phyloP scores from a whole-genome alignment of 1,140 invertebrate species.

The Drosophila bipectinata region DNA sequence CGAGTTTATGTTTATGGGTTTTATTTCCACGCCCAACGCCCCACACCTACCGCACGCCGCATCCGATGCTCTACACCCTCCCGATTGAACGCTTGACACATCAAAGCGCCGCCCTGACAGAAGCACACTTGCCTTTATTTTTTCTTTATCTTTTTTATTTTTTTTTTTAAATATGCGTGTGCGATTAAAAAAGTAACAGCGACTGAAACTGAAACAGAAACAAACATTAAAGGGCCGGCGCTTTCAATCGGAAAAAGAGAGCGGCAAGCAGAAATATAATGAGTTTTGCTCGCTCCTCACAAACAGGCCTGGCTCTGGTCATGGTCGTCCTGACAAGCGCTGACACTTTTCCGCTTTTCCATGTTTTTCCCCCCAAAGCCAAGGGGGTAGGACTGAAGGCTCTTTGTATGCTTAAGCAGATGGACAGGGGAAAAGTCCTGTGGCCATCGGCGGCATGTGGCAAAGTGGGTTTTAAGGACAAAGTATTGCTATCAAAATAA shows the following conservation, averaged over 20 bases:
- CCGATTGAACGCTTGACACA: slow-evolving; percentile 47
- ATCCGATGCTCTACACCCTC: not conserved
- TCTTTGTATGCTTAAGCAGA: slow-evolving; percentile 37
- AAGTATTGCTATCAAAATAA: not conserved
- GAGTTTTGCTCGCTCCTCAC: slow-evolving; percentile 72
- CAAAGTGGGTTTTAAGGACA: not conserved
- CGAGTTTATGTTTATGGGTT: slow-evolving; percentile 11
- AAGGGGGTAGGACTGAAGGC: not conserved
- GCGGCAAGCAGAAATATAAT: slow-evolving; percentile 64
- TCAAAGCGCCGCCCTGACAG: slow-evolving; percentile 51
- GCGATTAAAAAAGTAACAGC: slow-evolving; percentile 45
- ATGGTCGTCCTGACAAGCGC: slow-evolving; percentile 70
- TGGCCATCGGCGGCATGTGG: not conserved
- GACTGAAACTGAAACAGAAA: slow-evolving; percentile 37
- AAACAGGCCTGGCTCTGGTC: slow-evolving; percentile 50
- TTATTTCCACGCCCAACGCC: not conserved
- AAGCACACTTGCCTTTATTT: slow-evolving; percentile 23
- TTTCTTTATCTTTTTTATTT: slow-evolving; percentile 8
- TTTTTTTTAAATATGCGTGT: slow-evolving; percentile 34
- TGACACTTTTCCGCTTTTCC: slow-evolving; percentile 67
- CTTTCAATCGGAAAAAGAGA: slow-evolving; percentile 65
- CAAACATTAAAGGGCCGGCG: slow-evolving; percentile 55
- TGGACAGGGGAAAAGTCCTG: slow-evolving; percentile 7
- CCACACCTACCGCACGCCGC: not conserved
- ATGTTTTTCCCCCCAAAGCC: slow-evolving; percentile 11